These are phyloP conservation scores for Crax fasciolata DNA, from an alignment of 2,797 vertebrate genomes.

Conservation along the genomic window DNA sequence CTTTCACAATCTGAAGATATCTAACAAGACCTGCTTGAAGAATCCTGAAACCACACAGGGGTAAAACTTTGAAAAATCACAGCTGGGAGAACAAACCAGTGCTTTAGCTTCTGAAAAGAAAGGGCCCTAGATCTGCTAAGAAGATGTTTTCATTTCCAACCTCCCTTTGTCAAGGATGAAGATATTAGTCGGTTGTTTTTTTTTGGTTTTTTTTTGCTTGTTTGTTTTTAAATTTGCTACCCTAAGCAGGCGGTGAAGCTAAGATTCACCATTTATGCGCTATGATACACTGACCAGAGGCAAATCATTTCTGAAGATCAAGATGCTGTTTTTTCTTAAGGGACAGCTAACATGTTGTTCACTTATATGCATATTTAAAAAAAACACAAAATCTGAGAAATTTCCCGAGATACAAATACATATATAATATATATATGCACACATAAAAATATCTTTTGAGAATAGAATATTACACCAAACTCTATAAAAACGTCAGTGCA, in stretches of 20 bases:
- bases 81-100: not conserved
- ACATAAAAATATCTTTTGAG: not conserved
- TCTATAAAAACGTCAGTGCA: not conserved
- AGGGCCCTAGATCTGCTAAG: not conserved
- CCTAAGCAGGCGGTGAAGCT: not conserved
- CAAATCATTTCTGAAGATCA: not conserved
- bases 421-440: no score
- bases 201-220: not conserved
- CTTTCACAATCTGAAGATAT: not conserved
- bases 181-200: not conserved
- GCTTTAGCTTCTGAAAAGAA: not conserved
- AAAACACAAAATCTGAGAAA: not conserved
- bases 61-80: slow-evolving; percentile 18
- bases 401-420: not conserved
- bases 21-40: slow-evolving; percentile 8
- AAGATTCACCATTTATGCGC: not conserved
- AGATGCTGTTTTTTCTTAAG: not conserved
- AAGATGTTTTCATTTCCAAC: not conserved
- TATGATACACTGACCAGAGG: not conserved
- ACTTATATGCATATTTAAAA: not conserved
- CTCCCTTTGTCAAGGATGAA: not conserved
- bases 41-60: not conserved
- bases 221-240: not conserved
- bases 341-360: not conserved
- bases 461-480: not conserved